phyloP scores from a whole-genome alignment of 2,888 invertebrate genomes.

The Drosophila tanythrix region DNA sequence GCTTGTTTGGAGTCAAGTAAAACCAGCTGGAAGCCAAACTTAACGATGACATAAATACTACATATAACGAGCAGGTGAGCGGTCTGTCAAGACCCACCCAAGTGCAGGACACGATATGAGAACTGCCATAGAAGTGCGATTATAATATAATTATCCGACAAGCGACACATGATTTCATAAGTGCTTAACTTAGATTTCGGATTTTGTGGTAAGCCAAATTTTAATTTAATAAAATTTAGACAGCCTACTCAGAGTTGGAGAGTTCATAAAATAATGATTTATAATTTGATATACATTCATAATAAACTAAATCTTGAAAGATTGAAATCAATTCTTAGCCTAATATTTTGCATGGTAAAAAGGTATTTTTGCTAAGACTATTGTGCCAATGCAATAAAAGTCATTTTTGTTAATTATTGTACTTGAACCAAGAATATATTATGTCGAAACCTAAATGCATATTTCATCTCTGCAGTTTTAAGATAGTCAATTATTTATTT shows the following conservation, averaged over 20 bases:
- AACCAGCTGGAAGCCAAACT: slow-evolving; percentile 76
- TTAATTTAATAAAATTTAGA: neutral
- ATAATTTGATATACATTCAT: neutral
- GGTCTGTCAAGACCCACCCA: slow-evolving; percentile 39
- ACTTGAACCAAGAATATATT: neutral
- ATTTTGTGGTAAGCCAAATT: neutral
- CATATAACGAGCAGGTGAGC: slow-evolving; percentile 69
- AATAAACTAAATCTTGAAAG: neutral
- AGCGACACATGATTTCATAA: neutral
- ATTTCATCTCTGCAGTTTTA: neutral
- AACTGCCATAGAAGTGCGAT: slow-evolving; percentile 11
- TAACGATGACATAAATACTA: slow-evolving; percentile 77
- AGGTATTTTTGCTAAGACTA: neutral
- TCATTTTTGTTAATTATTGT: neutral
- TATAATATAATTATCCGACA: slow-evolving; percentile 10
- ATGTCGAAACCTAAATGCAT: neutral
- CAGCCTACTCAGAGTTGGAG: fast-evolving
- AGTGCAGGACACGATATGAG: slow-evolving; percentile 41
- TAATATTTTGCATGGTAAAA: too few relatives aligned
- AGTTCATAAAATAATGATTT: neutral
- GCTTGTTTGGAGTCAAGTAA: slow-evolving; percentile 56
- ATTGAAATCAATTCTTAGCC: neutral
- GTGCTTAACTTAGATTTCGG: neutral
- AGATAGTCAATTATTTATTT: neutral
- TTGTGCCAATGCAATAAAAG: neutral